Conservation (phyloP, 2,113 vertebrate species). For the Paraplagusia blochii region DNA sequence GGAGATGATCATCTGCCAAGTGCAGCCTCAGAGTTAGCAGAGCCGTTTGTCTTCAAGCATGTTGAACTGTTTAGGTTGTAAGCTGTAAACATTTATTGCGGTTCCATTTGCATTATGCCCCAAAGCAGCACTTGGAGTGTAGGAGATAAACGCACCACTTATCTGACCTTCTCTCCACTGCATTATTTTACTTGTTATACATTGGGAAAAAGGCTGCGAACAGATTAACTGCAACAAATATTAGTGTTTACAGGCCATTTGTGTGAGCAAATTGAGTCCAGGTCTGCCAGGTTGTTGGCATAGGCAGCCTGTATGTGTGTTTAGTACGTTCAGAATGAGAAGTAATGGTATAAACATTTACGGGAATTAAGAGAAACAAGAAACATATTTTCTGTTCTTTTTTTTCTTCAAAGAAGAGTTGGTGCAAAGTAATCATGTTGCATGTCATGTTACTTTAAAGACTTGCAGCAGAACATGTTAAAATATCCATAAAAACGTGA, state of each 20-base stretch:
- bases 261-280: conserved; percentile 54
- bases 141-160: conserved; percentile 20
- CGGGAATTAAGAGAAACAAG: conserved; percentile 5
- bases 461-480: too few species aligned
- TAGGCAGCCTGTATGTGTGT: conserved; percentile 24
- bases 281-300: conserved; percentile 47
- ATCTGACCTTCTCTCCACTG: too few species aligned
- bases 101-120: conserved; percentile 44
- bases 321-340: conserved; percentile 52
- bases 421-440: too few species aligned
- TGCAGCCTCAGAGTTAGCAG: conserved; percentile 49
- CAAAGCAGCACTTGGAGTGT: conserved; percentile 54
- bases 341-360: conserved; percentile 54
- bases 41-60: conserved; percentile 60
- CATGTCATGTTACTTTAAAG: too few species aligned
- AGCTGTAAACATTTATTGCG: conserved; percentile 66
- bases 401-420: too few species aligned
- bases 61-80: conserved; percentile 58
- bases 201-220: conserved; percentile 23
- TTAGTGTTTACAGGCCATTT: conserved; percentile 53
- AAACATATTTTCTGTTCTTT: not conserved
- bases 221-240: conserved; percentile 56
- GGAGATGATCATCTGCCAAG: conserved; percentile 47
- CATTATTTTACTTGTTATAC: conserved; percentile 21
- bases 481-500: not conserved